These are phyloP conservation scores for Sisyra nigra DNA, from an alignment of 2,888 invertebrate species.

Conservation along the genomic window DNA sequence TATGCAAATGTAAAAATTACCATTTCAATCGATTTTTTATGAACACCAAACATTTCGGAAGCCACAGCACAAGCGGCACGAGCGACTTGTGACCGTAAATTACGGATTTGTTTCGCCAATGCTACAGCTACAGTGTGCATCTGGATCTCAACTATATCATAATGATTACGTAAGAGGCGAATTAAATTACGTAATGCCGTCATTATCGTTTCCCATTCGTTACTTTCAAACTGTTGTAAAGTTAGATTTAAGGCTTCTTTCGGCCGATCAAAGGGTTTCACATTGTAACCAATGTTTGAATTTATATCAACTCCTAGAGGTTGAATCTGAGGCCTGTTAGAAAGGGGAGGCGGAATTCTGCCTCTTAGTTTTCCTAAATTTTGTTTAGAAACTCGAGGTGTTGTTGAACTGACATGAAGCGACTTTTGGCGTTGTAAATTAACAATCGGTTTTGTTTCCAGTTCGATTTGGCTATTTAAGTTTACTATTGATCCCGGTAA, in stretches of 20 bases:
- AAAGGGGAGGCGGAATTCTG: not conserved
- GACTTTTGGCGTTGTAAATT: not conserved
- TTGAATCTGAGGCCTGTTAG: not conserved
- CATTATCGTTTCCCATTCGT: slow-evolving; percentile 69
- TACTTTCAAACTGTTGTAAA: slow-evolving; percentile 46
- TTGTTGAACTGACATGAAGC: not conserved
- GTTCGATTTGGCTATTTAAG: not conserved
- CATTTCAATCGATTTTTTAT: slow-evolving; percentile 35
- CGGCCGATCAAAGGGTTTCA: slow-evolving; percentile 42
- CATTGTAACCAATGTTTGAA: slow-evolving; percentile 17
- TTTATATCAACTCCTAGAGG: not conserved
- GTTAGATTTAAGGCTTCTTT: slow-evolving; percentile 46
- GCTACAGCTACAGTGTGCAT: slow-evolving; percentile 54
- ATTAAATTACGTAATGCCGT: slow-evolving; percentile 53
- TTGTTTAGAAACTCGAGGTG: not conserved
- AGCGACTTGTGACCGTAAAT: slow-evolving; percentile 84
- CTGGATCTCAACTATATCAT: slow-evolving; percentile 42
- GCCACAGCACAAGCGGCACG: slow-evolving; percentile 73
- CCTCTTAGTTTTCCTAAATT: not conserved
- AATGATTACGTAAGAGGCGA: slow-evolving; percentile 47
- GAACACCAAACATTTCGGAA: slow-evolving; percentile 58
- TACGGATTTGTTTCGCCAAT: slow-evolving; percentile 64
- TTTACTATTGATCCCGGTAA: not conserved
- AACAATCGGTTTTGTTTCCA: too few relatives aligned
- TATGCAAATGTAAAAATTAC: slow-evolving; percentile 26